phyloP scores from a whole-genome alignment of 2,113 vertebrate genomes.

The Oncorhynchus masou region DNA sequence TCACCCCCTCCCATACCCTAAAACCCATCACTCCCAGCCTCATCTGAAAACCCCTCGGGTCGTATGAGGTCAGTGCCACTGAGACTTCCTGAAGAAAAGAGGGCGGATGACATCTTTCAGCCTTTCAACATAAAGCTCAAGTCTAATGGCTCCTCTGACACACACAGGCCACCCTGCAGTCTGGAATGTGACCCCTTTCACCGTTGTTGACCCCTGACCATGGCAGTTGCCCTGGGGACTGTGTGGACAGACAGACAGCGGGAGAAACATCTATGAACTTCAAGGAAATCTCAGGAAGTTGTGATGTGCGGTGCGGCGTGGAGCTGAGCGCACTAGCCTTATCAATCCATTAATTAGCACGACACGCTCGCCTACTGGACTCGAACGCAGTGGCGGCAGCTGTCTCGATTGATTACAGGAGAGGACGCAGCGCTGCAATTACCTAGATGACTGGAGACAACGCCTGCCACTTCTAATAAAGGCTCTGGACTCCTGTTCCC shows the following conservation, averaged over 20 bases:
- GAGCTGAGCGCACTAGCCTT: slow-evolving; percentile 61
- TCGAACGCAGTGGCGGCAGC: slow-evolving; percentile 77
- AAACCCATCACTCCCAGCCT: slow-evolving; percentile 51
- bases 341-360: slow-evolving; percentile 79
- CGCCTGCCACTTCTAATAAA: slow-evolving; percentile 91
- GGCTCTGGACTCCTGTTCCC: slow-evolving; percentile 51
- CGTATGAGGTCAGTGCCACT: slow-evolving; percentile 58
- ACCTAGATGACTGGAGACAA: slow-evolving; percentile 85
- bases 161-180: slow-evolving; percentile 62
- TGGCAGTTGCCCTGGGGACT: slow-evolving; percentile 23
- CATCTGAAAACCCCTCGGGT: slow-evolving; percentile 47
- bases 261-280: slow-evolving; percentile 24
- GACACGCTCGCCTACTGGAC: slow-evolving; percentile 75
- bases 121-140: slow-evolving; percentile 55
- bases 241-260: slow-evolving; percentile 46
- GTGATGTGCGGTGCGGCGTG: slow-evolving; percentile 34
- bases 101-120: slow-evolving; percentile 51
- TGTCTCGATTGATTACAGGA: slow-evolving; percentile 87
- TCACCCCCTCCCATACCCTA: not conserved
- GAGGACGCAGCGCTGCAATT: slow-evolving; percentile 80
- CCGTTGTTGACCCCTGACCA: slow-evolving; percentile 58
- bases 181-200: slow-evolving; percentile 69
- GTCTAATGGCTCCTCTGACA: slow-evolving; percentile 61
- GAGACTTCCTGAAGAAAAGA: slow-evolving; percentile 53
- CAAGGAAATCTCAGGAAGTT: slow-evolving; percentile 34